Percentiles rank a stretch among this genome's conserved stretches.
Conservation (phyloP, 2,888 invertebrate species). For the Pyrocoelia pectoralis region DNA sequence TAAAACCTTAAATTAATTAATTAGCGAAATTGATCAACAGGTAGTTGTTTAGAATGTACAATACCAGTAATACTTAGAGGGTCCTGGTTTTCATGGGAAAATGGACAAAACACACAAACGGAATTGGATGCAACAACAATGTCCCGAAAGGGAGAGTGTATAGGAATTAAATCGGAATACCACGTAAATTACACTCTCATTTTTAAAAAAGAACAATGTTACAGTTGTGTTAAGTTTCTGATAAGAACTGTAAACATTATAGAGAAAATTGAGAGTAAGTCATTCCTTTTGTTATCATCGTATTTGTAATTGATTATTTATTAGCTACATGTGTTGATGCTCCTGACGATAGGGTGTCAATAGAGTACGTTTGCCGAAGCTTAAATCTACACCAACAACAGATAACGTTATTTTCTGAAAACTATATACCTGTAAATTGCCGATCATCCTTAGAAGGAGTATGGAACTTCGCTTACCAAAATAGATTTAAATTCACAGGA, state of each 20-base stretch:
- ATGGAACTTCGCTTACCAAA: constrained; percentile 89
- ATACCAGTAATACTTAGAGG: constrained; percentile 84
- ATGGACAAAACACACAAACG: constrained; percentile 82
- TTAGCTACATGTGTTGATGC: constrained; percentile 79
- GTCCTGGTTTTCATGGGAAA: constrained; percentile 92
- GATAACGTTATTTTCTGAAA: constrained; percentile 87
- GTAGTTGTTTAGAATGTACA: constrained; percentile 61
- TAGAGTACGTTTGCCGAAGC: constrained; percentile 78
- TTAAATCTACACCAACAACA: constrained; percentile 82
- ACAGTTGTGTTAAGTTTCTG: constrained; percentile 83
- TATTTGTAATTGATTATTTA: constrained; percentile 34
- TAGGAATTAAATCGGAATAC: constrained; percentile 75
- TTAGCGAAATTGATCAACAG: too few relatives aligned
- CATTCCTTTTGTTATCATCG: not conserved
- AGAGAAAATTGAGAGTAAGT: constrained; percentile 86
- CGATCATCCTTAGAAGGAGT: constrained; percentile 93
- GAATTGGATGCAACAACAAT: constrained; percentile 83
- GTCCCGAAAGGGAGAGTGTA: constrained; percentile 77
- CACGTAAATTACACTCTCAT: constrained; percentile 88
- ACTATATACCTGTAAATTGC: constrained; percentile 89
- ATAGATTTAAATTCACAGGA: constrained; percentile 88
- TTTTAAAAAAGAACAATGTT: constrained; percentile 76
- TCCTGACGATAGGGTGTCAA: constrained; percentile 70
- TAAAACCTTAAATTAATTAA: too few relatives aligned
- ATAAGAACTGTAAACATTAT: constrained; percentile 88